Conservation (phyloP, 2,113 vertebrate genomes). For the Acrocephalus arundinaceus region DNA sequence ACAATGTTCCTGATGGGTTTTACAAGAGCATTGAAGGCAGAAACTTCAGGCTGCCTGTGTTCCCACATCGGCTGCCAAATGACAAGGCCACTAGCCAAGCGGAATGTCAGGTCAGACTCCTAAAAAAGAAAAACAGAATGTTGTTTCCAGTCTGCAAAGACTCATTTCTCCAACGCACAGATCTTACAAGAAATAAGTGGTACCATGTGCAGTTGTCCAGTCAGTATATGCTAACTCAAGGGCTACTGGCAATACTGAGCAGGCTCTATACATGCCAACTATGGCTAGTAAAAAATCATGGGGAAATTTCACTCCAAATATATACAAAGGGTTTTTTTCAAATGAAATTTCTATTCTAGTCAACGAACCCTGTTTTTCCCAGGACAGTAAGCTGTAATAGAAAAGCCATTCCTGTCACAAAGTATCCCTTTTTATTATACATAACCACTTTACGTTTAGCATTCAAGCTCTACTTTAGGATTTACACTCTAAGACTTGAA, state of each 20-base stretch:
- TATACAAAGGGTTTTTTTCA: neutral
- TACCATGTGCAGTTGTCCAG: neutral
- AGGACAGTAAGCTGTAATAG: neutral
- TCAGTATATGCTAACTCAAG: neutral
- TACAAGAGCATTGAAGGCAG: conserved; percentile 91
- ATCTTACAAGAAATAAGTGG: neutral
- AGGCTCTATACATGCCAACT: no score
- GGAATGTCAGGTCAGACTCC: conserved; percentile 98
- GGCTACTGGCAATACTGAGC: neutral
- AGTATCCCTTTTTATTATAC: neutral
- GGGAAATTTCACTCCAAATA: neutral
- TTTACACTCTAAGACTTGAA: neutral
- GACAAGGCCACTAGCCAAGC: conserved; percentile 91
- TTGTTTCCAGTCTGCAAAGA: neutral
- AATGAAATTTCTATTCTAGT: neutral
- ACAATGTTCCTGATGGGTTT: conserved; percentile 93
- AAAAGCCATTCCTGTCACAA: neutral
- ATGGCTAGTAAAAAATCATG: no score
- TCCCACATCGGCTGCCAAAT: conserved; percentile 99
- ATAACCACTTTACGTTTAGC: neutral
- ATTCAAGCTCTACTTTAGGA: neutral
- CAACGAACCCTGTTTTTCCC: neutral
- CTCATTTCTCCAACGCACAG: neutral
- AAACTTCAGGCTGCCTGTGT: conserved; percentile 92
- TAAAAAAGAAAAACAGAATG: conserved; percentile 32